Base-by-base conservation (phyloP, 2,888 invertebrate genomes). In the Drosophila nigricruria region DNA sequence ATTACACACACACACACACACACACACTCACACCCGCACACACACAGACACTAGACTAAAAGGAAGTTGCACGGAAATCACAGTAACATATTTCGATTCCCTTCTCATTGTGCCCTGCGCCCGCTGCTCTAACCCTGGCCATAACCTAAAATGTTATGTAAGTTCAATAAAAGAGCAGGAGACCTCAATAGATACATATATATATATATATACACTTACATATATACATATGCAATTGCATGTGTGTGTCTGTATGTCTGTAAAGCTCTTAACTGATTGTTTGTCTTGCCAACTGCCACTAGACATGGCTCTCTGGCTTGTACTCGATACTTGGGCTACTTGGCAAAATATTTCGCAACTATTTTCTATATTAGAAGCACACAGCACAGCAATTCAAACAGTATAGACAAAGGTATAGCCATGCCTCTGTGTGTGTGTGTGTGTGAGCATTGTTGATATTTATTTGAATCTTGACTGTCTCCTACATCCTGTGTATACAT, bases 221-320 rank as follows among this genome's bases (percentile, higher is more conserved):
- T 58, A 62, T 62, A 12, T 61, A 20, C 16, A 23, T 52, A 34
- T 52, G 30, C 30, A 34, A 20, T 25, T 42, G 58, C 38, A 23
- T 54, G 34, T 56, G 38, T 57, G 18, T 56, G 42, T 61, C 27
- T 61, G 42, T 67, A 47, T 74, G 66, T 76, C 74, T 80, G 69
- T 73, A 85, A 89, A 82, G 81, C 88, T 87, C 89, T 90, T 89
- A 89, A 89, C 89, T 89, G 88, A 90, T 89, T 89, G 88, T 90
- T 90, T 90, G 89, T 89, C 88, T 90, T 89, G 80, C 89, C 87
- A 89, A 87, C 86, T 89, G 82, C 78, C 81, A 80, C 79, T 78
- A 78, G 79, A 77, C 77, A 77, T 68, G 71, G 70, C 76, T 76
- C 73, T 77, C 60, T 50, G 23, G 69, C 73, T 68, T 67, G 59